Base-by-base conservation (phyloP, 1,140 invertebrate species). In the Sipha flava region DNA sequence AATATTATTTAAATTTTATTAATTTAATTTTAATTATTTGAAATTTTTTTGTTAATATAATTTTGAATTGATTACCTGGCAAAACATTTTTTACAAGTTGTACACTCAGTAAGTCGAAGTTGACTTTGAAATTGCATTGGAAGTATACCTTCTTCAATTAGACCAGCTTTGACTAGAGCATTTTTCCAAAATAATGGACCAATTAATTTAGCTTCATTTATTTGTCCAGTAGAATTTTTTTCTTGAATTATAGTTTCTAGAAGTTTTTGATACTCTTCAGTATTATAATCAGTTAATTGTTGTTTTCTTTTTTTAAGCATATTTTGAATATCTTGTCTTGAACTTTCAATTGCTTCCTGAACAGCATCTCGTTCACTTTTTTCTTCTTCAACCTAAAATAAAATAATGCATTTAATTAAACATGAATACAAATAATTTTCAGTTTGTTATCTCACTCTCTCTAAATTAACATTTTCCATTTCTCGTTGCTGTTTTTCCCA, bases 181-280 rank as follows among this genome's bases (percentile, higher is more conserved):
- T 57, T 77, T 77, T 77, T 77, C 73, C 73, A 77, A 77, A 77
- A 77, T 18, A 77, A 43, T 18, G 73, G 73, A 23, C 73, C 73
- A 77, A 57, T 59, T 43, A 77, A 37, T 77, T 77, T 77, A 26
- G 34, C 31, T 77, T 43, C 34, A 59, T 59, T 59, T 40, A 77
- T 43, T 57, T 59, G 18, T 40, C 73, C 52, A 29, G 31, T 59
- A 40, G 73, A 59, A n/a, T 59, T 77, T 43, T 77, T 77, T 23
- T 59, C 21, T 1, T 16, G 12, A n/a, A 59, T n/a, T 18, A 77
- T 43, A 43, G 5, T 29, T 37, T 77, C 73, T 77, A 77, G 0
- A 26, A 18, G 34, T 21, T 77, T 57, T 57, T 77, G 52, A 26
- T 77, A 59, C 6, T 77, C 73, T 59, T 77, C 52, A 43, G 73